phyloP scores from a whole-genome alignment of 2,113 vertebrate species.

The Eublepharis macularius region DNA sequence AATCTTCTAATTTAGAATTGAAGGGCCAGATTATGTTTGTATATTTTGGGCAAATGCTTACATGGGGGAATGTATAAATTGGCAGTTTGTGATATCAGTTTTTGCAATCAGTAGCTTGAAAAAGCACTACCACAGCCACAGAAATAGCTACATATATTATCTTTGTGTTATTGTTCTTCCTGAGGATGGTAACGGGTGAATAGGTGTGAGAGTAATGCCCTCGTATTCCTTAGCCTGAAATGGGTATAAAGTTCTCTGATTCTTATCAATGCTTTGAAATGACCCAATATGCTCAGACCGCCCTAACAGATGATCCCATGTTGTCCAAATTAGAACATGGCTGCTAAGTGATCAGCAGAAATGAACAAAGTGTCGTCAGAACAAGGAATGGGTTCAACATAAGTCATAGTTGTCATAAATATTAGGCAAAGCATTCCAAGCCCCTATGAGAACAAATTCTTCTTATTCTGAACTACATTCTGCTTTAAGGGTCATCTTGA shows the following conservation, averaged over 20 bases:
- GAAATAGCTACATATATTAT: not conserved
- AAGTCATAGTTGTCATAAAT: not conserved
- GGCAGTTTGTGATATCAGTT: not conserved
- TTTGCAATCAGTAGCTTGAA: not conserved
- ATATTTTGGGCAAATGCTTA: not conserved
- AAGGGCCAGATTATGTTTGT: too few relatives aligned
- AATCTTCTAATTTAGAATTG: not conserved
- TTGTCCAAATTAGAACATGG: not conserved
- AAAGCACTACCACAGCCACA: not conserved
- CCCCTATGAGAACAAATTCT: not conserved
- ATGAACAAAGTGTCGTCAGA: not conserved
- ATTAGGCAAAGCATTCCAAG: not conserved
- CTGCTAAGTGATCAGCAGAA: not conserved
- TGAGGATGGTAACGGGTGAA: not conserved
- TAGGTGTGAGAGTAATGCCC: not conserved
- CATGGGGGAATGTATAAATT: not conserved
- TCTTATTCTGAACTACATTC: not conserved
- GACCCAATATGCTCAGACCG: not conserved
- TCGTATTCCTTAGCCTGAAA: not conserved
- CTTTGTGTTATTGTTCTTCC: not conserved
- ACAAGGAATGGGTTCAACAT: not conserved
- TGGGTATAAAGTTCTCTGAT: not conserved
- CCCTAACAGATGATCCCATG: not conserved
- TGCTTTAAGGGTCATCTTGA: not conserved
- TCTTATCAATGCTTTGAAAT: not conserved